Percentiles rank a stretch among this genome's conserved stretches.
Evolutionary conservation across 2,113 vertebrate genomes (phyloP).

Genomic region (Brachyistius frenatus): DNA sequence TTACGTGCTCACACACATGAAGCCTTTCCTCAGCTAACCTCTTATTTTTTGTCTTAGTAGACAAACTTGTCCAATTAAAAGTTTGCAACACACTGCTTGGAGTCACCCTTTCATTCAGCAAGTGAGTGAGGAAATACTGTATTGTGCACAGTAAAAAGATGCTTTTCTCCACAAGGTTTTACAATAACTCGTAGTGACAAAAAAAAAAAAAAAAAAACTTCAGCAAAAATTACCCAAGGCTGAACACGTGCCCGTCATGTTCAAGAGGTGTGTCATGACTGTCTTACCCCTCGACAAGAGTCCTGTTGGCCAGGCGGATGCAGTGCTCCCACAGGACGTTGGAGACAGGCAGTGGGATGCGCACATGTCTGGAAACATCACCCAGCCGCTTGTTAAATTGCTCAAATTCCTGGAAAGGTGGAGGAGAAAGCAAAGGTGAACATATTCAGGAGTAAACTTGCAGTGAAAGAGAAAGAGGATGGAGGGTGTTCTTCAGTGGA

Average conservation of each 20-base stretch:
- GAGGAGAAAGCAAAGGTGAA: slow-evolving; percentile 28
- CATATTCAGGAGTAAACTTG: not conserved
- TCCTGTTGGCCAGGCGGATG: slow-evolving; percentile 97
- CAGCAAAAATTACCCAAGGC: not conserved
- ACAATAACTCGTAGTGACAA: not conserved
- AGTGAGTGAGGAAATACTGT: no score
- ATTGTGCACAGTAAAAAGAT: not conserved
- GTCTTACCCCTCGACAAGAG: slow-evolving; percentile 96
- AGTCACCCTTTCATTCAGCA: no score
- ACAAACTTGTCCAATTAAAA: no score
- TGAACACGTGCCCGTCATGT: not conserved
- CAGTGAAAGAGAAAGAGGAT: not conserved
- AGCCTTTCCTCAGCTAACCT: no score
- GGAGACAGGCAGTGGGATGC: slow-evolving; percentile 95
- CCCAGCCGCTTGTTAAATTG: slow-evolving; percentile 91
- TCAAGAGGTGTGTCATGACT: not conserved
- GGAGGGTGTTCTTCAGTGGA: not conserved
- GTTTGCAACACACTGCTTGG: no score
- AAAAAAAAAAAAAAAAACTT: not conserved
- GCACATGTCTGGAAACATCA: slow-evolving; percentile 94
- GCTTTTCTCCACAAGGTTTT: not conserved
- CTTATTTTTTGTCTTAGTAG: no score
- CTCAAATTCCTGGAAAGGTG: slow-evolving; percentile 92
- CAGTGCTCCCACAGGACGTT: slow-evolving; percentile 99
- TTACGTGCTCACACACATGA: no score